Evolutionary conservation across 2,113 vertebrate genomes (phyloP), one percentile per base, ranked within the genome.

Genomic region (Psettodes erumei): DNA sequence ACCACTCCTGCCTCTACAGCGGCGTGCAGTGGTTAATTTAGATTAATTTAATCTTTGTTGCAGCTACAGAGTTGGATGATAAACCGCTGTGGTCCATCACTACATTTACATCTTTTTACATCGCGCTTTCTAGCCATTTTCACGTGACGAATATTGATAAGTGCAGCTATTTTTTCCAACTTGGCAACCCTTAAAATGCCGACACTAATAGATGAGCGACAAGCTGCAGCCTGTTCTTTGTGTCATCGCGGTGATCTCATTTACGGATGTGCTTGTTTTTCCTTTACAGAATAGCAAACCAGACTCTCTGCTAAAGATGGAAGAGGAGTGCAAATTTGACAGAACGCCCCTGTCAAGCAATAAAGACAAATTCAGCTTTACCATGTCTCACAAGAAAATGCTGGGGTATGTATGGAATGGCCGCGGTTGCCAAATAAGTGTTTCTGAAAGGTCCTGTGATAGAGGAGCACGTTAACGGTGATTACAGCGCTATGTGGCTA

Each of bases 251-350:
- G 15, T 50, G 15, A 56, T 43, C 35, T n/a, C 2, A 48, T 50
- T 25, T 4, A 25, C 18, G 42, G 16, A 3, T 45, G n/a, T 30
- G 8, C 18, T 53, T 32, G 28, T 62, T 62, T 59, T 65, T 61
- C 42, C 54, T 40, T 90, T 94, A 86, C 94, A 99, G 98, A 99
- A 99, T 77, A 99, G 98, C 88, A 99, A 98, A 93, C 98, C 98
- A 0, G 98, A 99, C 88, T 99, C 98, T 10, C 91, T 99, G 86
- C 88, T 99, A 45, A 99, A 98, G 93, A 99, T 99, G 98, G 98
- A 99, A 88, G 98, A 99, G 69, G 97, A 98, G 63, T 95, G 96
- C 88, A 97, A 95, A 91, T 92, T 95, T 4, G 97, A 98, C 90
- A 96, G 96, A 87, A 95, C 93, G 0, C 93, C 94, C 19, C 86